Conservation (phyloP, 2,113 vertebrate genomes). For the Neodontobutis hainanensis region DNA sequence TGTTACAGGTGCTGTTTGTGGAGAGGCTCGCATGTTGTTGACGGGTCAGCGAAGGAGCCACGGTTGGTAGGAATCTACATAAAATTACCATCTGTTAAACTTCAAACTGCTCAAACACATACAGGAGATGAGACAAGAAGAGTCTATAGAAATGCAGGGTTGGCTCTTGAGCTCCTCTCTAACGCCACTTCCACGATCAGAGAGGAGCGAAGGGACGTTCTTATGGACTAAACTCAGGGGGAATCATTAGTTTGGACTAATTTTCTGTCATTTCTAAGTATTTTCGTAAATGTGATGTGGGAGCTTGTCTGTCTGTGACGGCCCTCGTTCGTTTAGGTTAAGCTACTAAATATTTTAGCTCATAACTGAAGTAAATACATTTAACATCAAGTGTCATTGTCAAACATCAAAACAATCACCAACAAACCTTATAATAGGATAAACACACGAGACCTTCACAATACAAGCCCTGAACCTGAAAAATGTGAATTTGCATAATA, state of each 20-base stretch:
- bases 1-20: conserved; percentile 69
- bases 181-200: conserved; percentile 46
- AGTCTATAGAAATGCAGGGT: conserved; percentile 53
- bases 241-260: background rate
- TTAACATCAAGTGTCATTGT: too few species aligned
- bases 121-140: conserved; percentile 29
- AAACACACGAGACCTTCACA: too few species aligned
- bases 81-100: conserved; percentile 77
- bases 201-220: conserved; percentile 41
- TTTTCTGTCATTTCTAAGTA: too few species aligned
- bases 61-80: conserved; percentile 62
- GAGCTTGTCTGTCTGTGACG: too few species aligned
- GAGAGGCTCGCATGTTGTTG: conserved; percentile 54
- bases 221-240: background rate
- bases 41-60: conserved; percentile 57
- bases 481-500: too few species aligned
- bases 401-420: too few species aligned
- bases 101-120: conserved; percentile 61
- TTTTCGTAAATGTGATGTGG: too few species aligned
- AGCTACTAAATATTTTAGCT: too few species aligned
- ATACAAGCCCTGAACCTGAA: too few species aligned
- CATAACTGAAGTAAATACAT: too few species aligned
- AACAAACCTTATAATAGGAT: too few species aligned
- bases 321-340: too few species aligned
- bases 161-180: conserved; percentile 59